Percentiles rank a stretch among this genome's conserved stretches.
Evolutionary conservation across 2,113 vertebrate species (phyloP).

Genomic region (Phylloscopus trochiloides): DNA sequence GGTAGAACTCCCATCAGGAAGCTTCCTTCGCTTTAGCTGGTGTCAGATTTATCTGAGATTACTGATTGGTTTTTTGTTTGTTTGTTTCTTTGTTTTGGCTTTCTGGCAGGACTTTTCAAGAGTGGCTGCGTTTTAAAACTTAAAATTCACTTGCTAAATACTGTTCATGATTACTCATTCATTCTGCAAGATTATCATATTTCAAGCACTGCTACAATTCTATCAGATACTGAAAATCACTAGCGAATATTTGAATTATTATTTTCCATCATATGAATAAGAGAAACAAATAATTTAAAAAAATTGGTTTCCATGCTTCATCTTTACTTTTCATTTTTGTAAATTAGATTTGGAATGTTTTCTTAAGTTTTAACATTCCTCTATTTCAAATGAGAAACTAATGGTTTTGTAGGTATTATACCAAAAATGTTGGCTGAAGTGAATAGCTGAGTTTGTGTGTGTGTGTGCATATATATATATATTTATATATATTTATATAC

Average conservation of each 20-base stretch:
- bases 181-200: background rate
- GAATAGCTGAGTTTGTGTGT: background rate
- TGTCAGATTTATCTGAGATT: background rate
- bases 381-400: background rate
- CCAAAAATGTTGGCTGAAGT: background rate
- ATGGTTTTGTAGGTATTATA: background rate
- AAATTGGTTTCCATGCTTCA: background rate
- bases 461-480: accelerated
- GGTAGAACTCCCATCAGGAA: background rate
- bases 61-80: background rate
- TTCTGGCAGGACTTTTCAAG: conserved; percentile 1
- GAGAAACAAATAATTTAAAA: background rate
- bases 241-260: conserved; percentile 16
- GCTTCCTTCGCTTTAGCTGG: background rate
- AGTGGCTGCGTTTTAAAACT: background rate
- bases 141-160: conserved; percentile 3
- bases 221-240: conserved; percentile 51
- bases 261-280: background rate
- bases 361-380: background rate
- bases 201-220: conserved; percentile 7
- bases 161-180: background rate
- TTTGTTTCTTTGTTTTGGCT: background rate
- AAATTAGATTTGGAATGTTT: background rate
- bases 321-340: background rate
- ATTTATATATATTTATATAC: accelerated